Conservation (phyloP, 2,113 vertebrate species). For the Asarcornis scutulata region DNA sequence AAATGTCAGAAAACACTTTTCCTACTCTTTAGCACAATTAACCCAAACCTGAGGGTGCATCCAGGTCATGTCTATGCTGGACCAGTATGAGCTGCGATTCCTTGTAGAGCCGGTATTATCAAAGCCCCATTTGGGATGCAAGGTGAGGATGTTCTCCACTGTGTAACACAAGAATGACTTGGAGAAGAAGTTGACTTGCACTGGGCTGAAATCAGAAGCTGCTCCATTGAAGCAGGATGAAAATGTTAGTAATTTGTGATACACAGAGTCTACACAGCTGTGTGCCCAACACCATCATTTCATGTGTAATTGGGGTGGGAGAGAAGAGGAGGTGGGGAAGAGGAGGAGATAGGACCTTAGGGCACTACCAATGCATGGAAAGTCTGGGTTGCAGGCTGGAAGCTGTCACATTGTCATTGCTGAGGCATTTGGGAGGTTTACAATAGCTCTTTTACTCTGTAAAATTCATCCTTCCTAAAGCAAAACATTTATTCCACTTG, state of each 20-base stretch:
- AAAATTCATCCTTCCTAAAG: not conserved
- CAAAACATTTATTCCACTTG: not conserved
- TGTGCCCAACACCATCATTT: not conserved
- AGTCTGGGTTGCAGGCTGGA: not conserved
- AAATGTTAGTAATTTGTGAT: not conserved
- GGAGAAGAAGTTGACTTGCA: too few species aligned
- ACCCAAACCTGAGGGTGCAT: too few species aligned
- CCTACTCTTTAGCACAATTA: too few species aligned
- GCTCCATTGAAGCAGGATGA: too few species aligned
- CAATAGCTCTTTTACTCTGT: not conserved
- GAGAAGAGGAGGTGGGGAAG: not conserved
- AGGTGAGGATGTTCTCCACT: too few species aligned
- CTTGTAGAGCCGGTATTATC: too few species aligned
- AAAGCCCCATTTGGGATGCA: too few species aligned
- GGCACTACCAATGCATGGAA: not conserved
- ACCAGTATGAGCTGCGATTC: too few species aligned
- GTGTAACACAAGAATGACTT: too few species aligned
- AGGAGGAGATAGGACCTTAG: not conserved
- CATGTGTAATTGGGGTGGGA: not conserved
- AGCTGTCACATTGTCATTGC: accelerated
- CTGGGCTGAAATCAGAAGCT: too few species aligned
- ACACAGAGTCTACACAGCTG: not conserved
- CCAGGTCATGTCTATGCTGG: too few species aligned
- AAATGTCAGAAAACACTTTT: too few species aligned
- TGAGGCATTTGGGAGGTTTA: not conserved